These are phyloP conservation scores for Deilephila porcellus DNA, from an alignment of 2,888 invertebrate species.

Conservation along the genomic window DNA sequence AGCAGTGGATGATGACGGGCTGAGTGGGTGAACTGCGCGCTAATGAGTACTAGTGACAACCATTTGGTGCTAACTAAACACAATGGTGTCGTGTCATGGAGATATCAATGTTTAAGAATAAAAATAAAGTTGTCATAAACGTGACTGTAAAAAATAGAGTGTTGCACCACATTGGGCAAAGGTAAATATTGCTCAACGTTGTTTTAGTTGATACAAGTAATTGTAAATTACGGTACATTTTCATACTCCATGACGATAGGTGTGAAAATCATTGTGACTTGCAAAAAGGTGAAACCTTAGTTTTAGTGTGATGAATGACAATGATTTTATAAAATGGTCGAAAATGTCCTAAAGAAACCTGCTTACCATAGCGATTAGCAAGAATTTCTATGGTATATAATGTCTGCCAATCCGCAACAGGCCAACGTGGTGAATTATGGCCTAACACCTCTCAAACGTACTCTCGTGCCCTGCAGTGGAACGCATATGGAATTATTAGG, in stretches of 20 bases:
- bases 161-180: not conserved
- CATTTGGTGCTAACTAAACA: not conserved
- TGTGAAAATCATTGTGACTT: slow-evolving; percentile 27
- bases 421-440: too few species aligned
- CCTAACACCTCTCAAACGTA: too few species aligned
- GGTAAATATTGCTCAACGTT: slow-evolving; percentile 7
- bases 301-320: not conserved
- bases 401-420: too few species aligned
- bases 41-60: too few species aligned
- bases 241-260: slow-evolving; percentile 14
- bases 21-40: too few species aligned
- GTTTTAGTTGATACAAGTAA: not conserved
- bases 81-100: not conserved
- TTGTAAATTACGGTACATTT: not conserved
- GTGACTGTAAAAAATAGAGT: not conserved
- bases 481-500: too few species aligned
- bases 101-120: not conserved
- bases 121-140: not conserved
- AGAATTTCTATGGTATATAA: too few species aligned
- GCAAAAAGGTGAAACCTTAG: slow-evolving; percentile 14
- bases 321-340: too few species aligned
- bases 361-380: too few species aligned
- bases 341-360: too few species aligned
- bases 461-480: too few species aligned
- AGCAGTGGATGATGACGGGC: too few species aligned